Percentiles rank a stretch among this genome's conserved stretches.
phyloP scores from a whole-genome alignment of 37 sponge, comb jelly and placozoan species.

The Diacarnus erythraeanus region DNA sequence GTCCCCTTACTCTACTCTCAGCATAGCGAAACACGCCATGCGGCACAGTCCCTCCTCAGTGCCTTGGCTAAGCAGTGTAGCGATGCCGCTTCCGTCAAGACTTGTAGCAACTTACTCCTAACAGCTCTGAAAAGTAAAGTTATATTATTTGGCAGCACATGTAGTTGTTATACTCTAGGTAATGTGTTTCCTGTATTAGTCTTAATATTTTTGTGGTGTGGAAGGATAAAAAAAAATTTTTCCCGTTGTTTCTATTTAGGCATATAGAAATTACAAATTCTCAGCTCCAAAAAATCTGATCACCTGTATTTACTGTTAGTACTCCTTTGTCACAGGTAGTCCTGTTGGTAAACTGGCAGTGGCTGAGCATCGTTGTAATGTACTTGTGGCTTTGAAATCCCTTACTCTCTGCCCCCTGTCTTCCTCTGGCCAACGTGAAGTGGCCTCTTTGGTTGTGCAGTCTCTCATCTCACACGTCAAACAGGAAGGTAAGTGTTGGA shows the following conservation, averaged over 20 bases:
- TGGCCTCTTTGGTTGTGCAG: constrained; percentile 13
- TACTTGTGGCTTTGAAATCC: constrained; percentile 19
- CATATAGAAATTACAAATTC: no score
- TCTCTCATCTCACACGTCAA: constrained; percentile 29
- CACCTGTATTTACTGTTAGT: no score
- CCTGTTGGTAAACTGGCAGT: constrained; percentile 53
- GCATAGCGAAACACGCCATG: constrained; percentile 8
- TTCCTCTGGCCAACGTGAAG: constrained; percentile 18
- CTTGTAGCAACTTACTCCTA: constrained; percentile 18
- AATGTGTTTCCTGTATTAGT: no score
- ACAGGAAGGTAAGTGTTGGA: constrained; percentile 42
- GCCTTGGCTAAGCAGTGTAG: constrained; percentile 58
- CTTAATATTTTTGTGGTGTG: no score
- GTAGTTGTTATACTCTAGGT: no score
- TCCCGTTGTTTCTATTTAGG: no score
- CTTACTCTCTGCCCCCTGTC: constrained; percentile 46
- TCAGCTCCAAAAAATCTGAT: no score
- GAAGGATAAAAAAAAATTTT: no score
- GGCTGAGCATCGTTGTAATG: constrained; percentile 39
- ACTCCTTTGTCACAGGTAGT: constrained; percentile 3
- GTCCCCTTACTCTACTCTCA: constrained; percentile 39
- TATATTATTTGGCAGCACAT: no score
- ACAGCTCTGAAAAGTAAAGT: constrained; percentile 46
- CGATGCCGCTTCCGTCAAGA: constrained; percentile 19
- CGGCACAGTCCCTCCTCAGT: constrained; percentile 16